These are phyloP conservation scores for Dryas iulia DNA, from an alignment of 1,140 invertebrate genomes.

Conservation along the genomic window DNA sequence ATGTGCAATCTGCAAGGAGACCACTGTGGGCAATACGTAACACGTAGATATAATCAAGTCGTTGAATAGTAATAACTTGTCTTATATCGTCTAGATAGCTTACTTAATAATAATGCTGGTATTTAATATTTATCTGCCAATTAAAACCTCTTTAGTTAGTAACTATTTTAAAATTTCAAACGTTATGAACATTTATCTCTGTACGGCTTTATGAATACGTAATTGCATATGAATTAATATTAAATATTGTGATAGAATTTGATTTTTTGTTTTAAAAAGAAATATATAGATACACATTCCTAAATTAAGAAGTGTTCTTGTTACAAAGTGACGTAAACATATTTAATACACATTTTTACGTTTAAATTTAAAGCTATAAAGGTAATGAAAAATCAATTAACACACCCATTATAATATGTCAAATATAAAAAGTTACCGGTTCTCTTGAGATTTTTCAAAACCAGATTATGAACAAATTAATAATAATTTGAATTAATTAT, in stretches of 20 bases:
- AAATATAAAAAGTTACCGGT: background rate
- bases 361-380: background rate
- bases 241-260: background rate
- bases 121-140: constrained; percentile 7
- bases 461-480: background rate
- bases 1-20: constrained; percentile 52
- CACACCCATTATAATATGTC: background rate
- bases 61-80: constrained; percentile 26
- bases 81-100: constrained; percentile 22
- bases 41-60: constrained; percentile 43
- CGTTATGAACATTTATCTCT: background rate
- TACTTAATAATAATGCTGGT: constrained; percentile 10
- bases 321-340: background rate
- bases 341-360: background rate
- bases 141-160: background rate
- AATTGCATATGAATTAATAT: background rate
- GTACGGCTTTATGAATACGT: background rate
- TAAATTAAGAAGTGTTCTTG: background rate
- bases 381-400: background rate
- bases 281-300: background rate
- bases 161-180: background rate
- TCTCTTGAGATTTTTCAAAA: background rate
- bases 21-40: constrained; percentile 42
- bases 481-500: background rate
- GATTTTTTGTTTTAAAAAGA: background rate